Evolutionary conservation across 92 coral and sea anemone genomes (phyloP).

Genomic region (Phymanthus crucifer): DNA sequence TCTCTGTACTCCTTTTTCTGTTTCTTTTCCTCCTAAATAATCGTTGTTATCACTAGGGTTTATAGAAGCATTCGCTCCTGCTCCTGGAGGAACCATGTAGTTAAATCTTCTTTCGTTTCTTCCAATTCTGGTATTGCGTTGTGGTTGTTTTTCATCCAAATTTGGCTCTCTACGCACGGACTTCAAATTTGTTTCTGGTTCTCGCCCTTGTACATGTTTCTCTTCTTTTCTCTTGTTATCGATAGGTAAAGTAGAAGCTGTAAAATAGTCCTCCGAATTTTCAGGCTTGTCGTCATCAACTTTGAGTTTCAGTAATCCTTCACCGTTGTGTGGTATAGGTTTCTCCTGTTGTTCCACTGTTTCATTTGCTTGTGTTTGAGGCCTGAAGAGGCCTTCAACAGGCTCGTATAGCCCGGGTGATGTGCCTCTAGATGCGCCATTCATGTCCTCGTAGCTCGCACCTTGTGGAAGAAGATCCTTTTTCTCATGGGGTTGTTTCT

Average conservation of each 20-base stretch:
- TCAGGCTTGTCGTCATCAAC: not conserved
- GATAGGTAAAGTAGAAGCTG: not conserved
- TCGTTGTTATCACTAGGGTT: not conserved
- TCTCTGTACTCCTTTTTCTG: not conserved
- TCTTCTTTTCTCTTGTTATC: not conserved
- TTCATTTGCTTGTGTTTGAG: not conserved
- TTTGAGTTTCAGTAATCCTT: not conserved
- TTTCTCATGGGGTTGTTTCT: slow-evolving; percentile 1
- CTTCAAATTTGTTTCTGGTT: slow-evolving; percentile 19
- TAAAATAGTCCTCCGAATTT: slow-evolving; percentile 2
- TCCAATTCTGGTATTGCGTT: not conserved
- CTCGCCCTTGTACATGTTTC: slow-evolving; percentile 5
- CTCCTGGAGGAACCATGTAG: slow-evolving; percentile 62
- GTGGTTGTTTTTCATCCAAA: not conserved
- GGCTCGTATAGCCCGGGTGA: slow-evolving; percentile 31
- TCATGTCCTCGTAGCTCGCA: slow-evolving; percentile 2
- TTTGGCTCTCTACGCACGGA: not conserved
- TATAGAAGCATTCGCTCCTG: no score
- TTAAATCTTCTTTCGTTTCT: slow-evolving; percentile 37
- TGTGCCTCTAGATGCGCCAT: not conserved
- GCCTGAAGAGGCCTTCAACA: not conserved
- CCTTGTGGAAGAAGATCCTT: not conserved
- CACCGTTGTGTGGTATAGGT: not conserved
- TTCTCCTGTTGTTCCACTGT: not conserved
- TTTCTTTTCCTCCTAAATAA: not conserved